Evolutionary conservation across 1,140 invertebrate species (phyloP).

Genomic region (Andrena cerasifolii): DNA sequence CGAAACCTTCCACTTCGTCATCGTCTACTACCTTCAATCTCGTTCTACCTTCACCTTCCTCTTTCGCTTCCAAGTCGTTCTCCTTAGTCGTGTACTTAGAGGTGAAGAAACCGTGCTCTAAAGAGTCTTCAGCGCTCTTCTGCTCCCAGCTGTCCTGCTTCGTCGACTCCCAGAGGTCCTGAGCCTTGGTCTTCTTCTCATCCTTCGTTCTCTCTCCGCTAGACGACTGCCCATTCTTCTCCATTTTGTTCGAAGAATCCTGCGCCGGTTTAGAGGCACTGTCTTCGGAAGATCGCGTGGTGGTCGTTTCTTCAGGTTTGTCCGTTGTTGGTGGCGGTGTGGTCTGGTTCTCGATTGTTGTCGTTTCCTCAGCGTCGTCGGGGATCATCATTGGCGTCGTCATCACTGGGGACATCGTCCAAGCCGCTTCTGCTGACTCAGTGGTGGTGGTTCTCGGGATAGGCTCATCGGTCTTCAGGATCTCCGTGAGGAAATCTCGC

Average conservation of each 20-base stretch:
- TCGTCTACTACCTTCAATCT: neutral
- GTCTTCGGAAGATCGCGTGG: neutral
- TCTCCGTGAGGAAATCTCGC: slow-evolving; percentile 65
- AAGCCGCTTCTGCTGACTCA: slow-evolving; percentile 23
- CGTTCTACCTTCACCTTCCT: neutral
- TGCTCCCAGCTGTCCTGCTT: neutral
- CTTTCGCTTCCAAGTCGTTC: neutral
- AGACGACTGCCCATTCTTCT: neutral
- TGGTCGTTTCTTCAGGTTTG: slow-evolving; percentile 4
- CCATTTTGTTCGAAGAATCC: neutral
- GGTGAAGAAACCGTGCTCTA: slow-evolving; percentile 9
- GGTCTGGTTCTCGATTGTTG: slow-evolving; percentile 16
- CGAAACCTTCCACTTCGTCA: neutral
- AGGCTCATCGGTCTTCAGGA: slow-evolving; percentile 60
- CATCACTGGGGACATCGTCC: slow-evolving; percentile 50
- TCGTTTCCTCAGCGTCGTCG: slow-evolving; percentile 39
- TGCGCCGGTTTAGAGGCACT: neutral
- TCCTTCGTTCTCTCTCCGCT: too few relatives aligned
- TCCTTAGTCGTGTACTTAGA: slow-evolving; percentile 16
- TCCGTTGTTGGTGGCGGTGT: slow-evolving; percentile 9
- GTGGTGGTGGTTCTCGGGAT: slow-evolving; percentile 39
- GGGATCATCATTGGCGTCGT: slow-evolving; percentile 21
- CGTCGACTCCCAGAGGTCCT: neutral
- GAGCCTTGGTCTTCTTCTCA: neutral
- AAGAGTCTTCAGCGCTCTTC: neutral